phyloP scores from a whole-genome alignment of 2,113 vertebrate genomes.

The Poecilia latipinna region DNA sequence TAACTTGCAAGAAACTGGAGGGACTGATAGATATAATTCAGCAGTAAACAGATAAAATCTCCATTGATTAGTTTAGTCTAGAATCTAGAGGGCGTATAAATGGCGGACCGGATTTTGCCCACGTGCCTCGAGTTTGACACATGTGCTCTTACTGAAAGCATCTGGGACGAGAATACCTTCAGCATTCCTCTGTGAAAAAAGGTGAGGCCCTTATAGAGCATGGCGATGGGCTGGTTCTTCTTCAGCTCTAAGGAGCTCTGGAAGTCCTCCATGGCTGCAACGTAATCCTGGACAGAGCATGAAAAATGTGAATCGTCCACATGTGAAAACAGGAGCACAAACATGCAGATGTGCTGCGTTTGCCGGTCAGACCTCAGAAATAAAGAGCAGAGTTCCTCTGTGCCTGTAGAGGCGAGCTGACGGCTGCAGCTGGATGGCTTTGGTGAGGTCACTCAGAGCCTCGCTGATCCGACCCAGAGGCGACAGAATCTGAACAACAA shows the following conservation, averaged over 20 bases:
- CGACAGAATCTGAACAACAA: constrained; percentile 85
- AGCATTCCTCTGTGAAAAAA: constrained; percentile 98
- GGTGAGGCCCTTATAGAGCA: constrained; percentile 97
- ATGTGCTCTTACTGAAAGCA: neutral
- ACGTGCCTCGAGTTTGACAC: too few species aligned
- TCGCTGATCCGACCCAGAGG: constrained; percentile 94
- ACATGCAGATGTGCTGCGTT: neutral
- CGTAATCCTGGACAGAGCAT: constrained; percentile 85
- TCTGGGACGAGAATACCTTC: constrained; percentile 80
- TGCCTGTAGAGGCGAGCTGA: constrained; percentile 94
- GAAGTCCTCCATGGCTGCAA: constrained; percentile 93
- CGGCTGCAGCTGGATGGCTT: constrained; percentile 94
- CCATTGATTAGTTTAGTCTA: too few species aligned
- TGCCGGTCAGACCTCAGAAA: constrained; percentile 88
- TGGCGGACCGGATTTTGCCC: too few species aligned
- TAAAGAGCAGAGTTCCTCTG: constrained; percentile 93
- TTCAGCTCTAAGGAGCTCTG: constrained; percentile 93
- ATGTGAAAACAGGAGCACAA: neutral
- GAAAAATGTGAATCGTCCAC: neutral
- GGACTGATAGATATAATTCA: too few species aligned
- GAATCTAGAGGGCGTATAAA: too few species aligned
- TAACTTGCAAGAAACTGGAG: too few species aligned
- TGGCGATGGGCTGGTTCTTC: constrained; percentile 94
- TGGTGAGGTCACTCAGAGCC: constrained; percentile 92
- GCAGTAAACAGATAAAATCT: too few species aligned